These are phyloP conservation scores for Epinephelus lanceolatus DNA, from an alignment of 2,113 vertebrate genomes.

Conservation along the genomic window DNA sequence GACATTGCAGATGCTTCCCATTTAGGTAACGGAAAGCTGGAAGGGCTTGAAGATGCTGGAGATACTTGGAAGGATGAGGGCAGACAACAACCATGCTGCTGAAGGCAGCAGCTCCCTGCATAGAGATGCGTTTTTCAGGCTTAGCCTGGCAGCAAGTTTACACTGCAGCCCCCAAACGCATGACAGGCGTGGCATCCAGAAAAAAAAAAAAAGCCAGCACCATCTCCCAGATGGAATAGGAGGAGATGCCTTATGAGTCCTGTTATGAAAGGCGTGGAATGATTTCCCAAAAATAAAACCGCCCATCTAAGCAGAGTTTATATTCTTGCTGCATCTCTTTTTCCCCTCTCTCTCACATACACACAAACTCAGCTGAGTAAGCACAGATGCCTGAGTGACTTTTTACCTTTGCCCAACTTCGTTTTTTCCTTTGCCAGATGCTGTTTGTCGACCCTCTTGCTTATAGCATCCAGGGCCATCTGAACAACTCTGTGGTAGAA, in stretches of 20 bases:
- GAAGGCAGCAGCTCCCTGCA: conserved; percentile 58
- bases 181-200: conserved; percentile 67
- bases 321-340: conserved; percentile 55
- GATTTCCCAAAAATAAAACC: conserved; percentile 72
- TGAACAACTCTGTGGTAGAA: conserved; percentile 53
- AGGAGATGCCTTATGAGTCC: conserved; percentile 66
- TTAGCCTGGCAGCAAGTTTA: conserved; percentile 67
- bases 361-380: conserved; percentile 74
- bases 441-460: conserved; percentile 66
- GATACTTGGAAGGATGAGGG: conserved; percentile 52
- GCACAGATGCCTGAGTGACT: conserved; percentile 72
- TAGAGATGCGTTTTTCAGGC: conserved; percentile 65
- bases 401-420: conserved; percentile 75
- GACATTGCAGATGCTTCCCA: conserved; percentile 55
- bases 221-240: conserved; percentile 63
- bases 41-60: conserved; percentile 59
- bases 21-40: conserved; percentile 65
- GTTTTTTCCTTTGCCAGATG: conserved; percentile 64
- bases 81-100: conserved; percentile 48
- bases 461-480: conserved; percentile 56
- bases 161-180: conserved; percentile 54
- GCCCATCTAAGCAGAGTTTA: conserved; percentile 70
- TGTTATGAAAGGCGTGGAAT: conserved; percentile 67
- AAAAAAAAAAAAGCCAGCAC: conserved; percentile 30
- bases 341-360: conserved; percentile 21